Base-by-base conservation (phyloP, 1,140 invertebrate species). In the Bathynomus jamesi region DNA sequence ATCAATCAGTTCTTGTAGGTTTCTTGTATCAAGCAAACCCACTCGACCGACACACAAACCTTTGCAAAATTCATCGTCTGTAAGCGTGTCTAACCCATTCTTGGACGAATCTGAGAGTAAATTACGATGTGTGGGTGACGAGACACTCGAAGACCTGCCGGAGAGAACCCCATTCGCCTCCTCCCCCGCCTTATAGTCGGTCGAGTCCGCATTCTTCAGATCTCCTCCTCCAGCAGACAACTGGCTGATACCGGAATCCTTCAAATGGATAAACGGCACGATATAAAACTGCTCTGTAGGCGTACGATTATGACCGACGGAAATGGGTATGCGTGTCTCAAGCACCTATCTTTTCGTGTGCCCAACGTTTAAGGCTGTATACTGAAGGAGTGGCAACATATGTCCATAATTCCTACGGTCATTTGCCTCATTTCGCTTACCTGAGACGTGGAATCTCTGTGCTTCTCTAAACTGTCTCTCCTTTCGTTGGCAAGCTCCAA, bases 201-300 rank as follows among this genome's bases (percentile, higher is more conserved):
- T 83, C 70, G 85, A 85, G 30, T 87, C 87, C 72, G 84, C 81
- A 28, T 62, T 70, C n/a, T 72, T 64, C 28, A 66, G 60, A 60
- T 77, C 76, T 25, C 85, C 83, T 79, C 82, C 80, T 69, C 83
- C 73, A 27, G 80, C 82, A 2, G 87, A 89, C 88, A 91, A 90
- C 80, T 92, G 94, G 79, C 89, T 92, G 74, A 93, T 95, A 40
- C 92, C 92, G 61, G 90, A 92, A 80, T 94, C 92, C 82, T 94
- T 92, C 2, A 29, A 29, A 61, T 21, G 61, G 11, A 27, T 13
- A 66, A n/a, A n/a, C n/a, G n/a, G n/a, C n/a, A n/a, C n/a, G n/a
- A n/a, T n/a, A n/a, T n/a, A n/a, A n/a, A n/a, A n/a, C n/a, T n/a
- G n/a, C n/a, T n/a, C n/a, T n/a, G n/a, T n/a, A n/a, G n/a, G n/a